phyloP scores from a whole-genome alignment of 2,113 vertebrate genomes.

The Gadus chalcogrammus region DNA sequence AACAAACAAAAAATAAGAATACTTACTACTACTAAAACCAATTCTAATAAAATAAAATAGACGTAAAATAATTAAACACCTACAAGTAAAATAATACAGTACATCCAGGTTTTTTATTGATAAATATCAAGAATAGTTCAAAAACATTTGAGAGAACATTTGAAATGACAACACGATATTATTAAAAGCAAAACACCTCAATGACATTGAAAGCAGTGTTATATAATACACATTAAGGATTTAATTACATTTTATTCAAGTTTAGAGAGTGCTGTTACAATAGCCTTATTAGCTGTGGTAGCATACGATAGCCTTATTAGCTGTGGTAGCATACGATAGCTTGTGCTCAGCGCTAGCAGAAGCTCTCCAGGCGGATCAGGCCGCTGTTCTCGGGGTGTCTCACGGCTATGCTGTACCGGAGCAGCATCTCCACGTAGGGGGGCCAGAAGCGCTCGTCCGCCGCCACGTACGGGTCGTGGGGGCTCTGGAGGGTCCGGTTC shows the following conservation, averaged over 20 bases:
- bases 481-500: conserved; percentile 72
- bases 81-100: no score
- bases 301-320: not conserved
- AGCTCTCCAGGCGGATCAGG: conserved; percentile 75
- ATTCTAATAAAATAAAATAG: not conserved
- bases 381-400: conserved; percentile 84
- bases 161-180: no score
- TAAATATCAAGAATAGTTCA: not conserved
- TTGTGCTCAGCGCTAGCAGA: conserved; percentile 24
- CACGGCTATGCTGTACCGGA: conserved; percentile 80
- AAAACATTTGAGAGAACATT: no score
- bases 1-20: no score
- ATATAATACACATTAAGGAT: no score
- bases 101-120: no score
- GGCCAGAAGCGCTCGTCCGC: conserved; percentile 83
- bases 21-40: not conserved
- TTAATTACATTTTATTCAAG: no score
- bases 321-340: not conserved
- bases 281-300: not conserved
- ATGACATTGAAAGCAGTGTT: no score
- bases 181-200: not conserved
- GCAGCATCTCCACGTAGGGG: conserved; percentile 88
- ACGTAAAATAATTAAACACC: not conserved
- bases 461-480: conserved; percentile 86
- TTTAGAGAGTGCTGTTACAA: not conserved